Base-by-base conservation (phyloP, 2,113 vertebrate species). In the Barbus barbus region DNA sequence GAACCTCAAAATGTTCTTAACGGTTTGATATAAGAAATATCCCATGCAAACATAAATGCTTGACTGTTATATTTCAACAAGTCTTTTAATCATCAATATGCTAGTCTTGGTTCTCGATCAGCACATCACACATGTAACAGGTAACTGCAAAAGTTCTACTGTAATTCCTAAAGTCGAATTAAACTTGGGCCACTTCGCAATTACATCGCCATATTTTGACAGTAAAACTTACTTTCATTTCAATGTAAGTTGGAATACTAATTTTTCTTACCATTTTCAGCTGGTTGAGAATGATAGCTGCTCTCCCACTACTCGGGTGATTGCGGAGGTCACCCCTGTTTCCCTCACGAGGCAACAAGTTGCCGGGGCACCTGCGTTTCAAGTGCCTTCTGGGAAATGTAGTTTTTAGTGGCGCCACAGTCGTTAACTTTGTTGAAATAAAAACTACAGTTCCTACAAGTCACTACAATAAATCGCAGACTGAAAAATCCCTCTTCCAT, bases 251-350 rank as follows among this genome's bases (percentile, higher is more conserved):
- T n/a, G 13, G 7, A 38, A 33, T 16, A 38, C 8, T 9, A 16
- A 1, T n/a, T 77, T 76, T 24, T 58, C 92, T 91, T 84, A 95
- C 94, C 93, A 94, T 94, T 3, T 26, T 85, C 20, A 22, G 61
- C 51, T 46, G 8, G 3, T 53, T 48, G 9, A 41, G 4, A 44
- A 51, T 80, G 13, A 31, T 24, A 73, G 56, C 51, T 4, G 56
- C 46, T 75, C 63, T 65, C 4, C 71, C 28, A 31, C 77, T 84
- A 80, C 90, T 81, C 83, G 11, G 11, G 7, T 48, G 24, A 56
- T 73, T 51, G 26, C 76, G 63, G 69, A 90, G 88, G 81, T 91
- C 90, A 89, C 89, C 88, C 89, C 86, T 90, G 90, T 87, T 86
- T 91, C 79, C 74, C 87, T 36, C 48, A 84, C 83, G 75, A 69